phyloP scores from a whole-genome alignment of 2,888 invertebrate species.

The Agrochola circellaris region DNA sequence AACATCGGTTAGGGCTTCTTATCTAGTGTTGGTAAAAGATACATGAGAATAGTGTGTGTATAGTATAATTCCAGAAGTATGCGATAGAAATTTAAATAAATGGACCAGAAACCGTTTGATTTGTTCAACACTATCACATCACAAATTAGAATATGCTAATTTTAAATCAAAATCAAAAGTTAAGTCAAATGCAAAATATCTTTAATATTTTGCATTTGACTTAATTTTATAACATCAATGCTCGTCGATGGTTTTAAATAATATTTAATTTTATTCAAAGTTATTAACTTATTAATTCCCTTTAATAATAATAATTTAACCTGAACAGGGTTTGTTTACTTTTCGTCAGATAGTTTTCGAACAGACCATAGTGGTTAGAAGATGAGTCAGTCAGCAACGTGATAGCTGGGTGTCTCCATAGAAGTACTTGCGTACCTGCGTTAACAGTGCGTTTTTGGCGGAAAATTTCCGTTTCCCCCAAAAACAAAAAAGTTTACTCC shows the following conservation, averaged over 20 bases:
- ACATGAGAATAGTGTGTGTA: too few species aligned
- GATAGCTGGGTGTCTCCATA: background rate
- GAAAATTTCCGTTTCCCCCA: background rate
- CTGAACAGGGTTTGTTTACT: background rate
- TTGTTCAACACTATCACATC: too few species aligned
- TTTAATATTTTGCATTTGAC: background rate
- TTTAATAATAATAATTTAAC: background rate
- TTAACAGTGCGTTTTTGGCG: too few species aligned
- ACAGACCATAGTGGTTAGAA: background rate
- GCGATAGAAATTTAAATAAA: background rate
- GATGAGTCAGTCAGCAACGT: background rate
- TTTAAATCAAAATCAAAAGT: too few species aligned
- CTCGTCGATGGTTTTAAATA: background rate
- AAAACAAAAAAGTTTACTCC: conserved; percentile 1
- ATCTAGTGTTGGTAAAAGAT: too few species aligned
- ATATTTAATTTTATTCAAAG: too few species aligned
- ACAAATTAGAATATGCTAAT: background rate
- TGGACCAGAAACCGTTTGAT: background rate
- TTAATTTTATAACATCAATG: background rate
- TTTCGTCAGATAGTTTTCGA: background rate
- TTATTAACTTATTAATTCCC: background rate
- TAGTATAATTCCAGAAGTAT: too few species aligned
- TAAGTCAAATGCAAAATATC: too few species aligned
- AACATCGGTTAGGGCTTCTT: too few species aligned
- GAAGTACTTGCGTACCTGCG: too few species aligned